Conservation (phyloP, 2,888 invertebrate species). For the Choristoneura rosaceana region DNA sequence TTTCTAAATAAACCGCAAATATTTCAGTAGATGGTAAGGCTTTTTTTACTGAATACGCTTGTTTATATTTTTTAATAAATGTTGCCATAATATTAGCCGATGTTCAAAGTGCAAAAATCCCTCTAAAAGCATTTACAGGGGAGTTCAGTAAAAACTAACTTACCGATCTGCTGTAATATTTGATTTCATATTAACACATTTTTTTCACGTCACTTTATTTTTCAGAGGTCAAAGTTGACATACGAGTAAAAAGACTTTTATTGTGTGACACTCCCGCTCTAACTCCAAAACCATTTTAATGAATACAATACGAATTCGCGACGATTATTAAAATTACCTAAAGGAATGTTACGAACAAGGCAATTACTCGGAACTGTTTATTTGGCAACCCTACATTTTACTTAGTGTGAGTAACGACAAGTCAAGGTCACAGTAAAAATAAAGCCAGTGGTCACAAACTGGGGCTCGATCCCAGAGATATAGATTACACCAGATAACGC, state of each 20-base stretch:
- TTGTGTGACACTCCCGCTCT: neutral
- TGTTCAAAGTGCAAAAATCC: too few relatives aligned
- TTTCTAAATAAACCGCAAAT: too few relatives aligned
- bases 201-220: neutral
- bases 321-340: conserved; percentile 19
- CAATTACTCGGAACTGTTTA: conserved; percentile 5
- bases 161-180: too few relatives aligned
- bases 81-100: too few relatives aligned
- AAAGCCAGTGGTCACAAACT: neutral
- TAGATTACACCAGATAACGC: too few relatives aligned
- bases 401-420: neutral
- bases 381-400: neutral
- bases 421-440: neutral
- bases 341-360: conserved; percentile 15
- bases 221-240: neutral
- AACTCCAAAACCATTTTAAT: conserved; percentile 3
- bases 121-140: too few relatives aligned
- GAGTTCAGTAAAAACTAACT: too few relatives aligned
- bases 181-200: too few relatives aligned
- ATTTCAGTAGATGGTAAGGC: too few relatives aligned
- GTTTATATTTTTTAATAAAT: too few relatives aligned
- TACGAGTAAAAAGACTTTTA: neutral
- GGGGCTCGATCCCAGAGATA: too few relatives aligned
- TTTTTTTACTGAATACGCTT: too few relatives aligned
- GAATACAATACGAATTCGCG: conserved; percentile 11